Base-by-base conservation (phyloP, 2,797 vertebrate species). In the Remorina albescens region DNA sequence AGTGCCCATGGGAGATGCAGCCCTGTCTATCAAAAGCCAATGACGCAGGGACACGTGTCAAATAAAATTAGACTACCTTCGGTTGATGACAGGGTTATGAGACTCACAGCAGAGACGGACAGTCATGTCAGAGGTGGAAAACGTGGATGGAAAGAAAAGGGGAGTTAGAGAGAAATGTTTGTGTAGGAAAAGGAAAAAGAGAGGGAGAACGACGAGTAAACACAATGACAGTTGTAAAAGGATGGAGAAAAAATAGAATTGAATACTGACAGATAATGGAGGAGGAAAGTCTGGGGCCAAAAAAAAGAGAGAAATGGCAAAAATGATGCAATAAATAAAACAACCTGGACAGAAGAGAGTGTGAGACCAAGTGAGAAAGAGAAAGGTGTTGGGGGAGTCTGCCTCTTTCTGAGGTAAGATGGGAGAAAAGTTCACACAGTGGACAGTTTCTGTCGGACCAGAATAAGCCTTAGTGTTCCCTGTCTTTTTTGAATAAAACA, bases 11-110 rank as follows among this genome's bases (percentile, higher is more conserved):
- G 83, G 56, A 77, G 76, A 78, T 84, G 75, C 75, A 66, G 56
- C 49, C 64, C 67, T 54, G 78, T 87, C 84, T 49, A 75, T 90
- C 81, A 83, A 67, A 74, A 71, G 71, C 76, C 85, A 91, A 86
- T 86, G 81, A 85, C 92, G 86, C 80, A 51, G 63, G 87, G 89
- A 88, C 85, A 90, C 57, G 72, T 87, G 90, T 86, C 87, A 89
- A 69, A 88, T 90, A 89, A 91, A 93, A 89, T 56, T 64, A 25
- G 56, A 86, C 85, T 82, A 82, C 67, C 46, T 71, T 37, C 86
- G 86, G 86, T 67, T 73, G 87, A 91, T 85, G 88, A 80, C 86
- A 81, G 83, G 47, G 68, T 90, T 88, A 87, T 77, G 72, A 85
- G 78, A 59, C 47, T 21, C 8, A 10, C 67, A 62, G 74, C 63